phyloP scores from a whole-genome alignment of 2,797 vertebrate species.

The Taenioides sp. region DNA sequence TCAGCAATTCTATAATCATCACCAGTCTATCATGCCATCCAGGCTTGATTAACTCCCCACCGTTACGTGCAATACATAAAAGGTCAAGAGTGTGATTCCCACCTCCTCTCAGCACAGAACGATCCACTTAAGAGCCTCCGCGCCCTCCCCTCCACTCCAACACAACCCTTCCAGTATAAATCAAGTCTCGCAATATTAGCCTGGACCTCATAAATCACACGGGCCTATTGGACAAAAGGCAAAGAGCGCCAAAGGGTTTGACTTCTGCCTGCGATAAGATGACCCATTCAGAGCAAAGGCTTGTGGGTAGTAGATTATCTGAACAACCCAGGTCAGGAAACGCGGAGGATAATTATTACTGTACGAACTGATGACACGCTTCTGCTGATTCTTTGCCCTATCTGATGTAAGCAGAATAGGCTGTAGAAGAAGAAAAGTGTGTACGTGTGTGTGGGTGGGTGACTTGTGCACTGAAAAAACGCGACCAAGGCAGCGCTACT shows the following conservation, averaged over 20 bases:
- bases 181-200: slow-evolving; percentile 47
- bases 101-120: background rate
- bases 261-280: slow-evolving; percentile 61
- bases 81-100: slow-evolving; percentile 1
- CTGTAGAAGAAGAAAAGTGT: slow-evolving; percentile 34
- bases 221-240: slow-evolving; percentile 62
- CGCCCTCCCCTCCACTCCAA: slow-evolving; percentile 53
- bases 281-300: slow-evolving; percentile 56
- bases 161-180: slow-evolving; percentile 44
- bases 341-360: slow-evolving; percentile 76
- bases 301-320: slow-evolving; percentile 71
- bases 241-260: slow-evolving; percentile 57
- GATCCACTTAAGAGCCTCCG: slow-evolving; percentile 31
- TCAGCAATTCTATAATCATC: background rate
- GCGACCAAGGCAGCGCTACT: slow-evolving; percentile 41
- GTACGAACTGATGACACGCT: slow-evolving; percentile 75
- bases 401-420: slow-evolving; percentile 65
- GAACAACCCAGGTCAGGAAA: slow-evolving; percentile 58
- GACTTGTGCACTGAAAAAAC: slow-evolving; percentile 9
- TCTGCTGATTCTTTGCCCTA: slow-evolving; percentile 51
- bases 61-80: background rate
- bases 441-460: slow-evolving; percentile 34
- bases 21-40: background rate
- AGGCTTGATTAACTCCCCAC: background rate
- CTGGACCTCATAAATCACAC: slow-evolving; percentile 77